phyloP scores from a whole-genome alignment of 1,140 invertebrate genomes.

The Manduca sexta region DNA sequence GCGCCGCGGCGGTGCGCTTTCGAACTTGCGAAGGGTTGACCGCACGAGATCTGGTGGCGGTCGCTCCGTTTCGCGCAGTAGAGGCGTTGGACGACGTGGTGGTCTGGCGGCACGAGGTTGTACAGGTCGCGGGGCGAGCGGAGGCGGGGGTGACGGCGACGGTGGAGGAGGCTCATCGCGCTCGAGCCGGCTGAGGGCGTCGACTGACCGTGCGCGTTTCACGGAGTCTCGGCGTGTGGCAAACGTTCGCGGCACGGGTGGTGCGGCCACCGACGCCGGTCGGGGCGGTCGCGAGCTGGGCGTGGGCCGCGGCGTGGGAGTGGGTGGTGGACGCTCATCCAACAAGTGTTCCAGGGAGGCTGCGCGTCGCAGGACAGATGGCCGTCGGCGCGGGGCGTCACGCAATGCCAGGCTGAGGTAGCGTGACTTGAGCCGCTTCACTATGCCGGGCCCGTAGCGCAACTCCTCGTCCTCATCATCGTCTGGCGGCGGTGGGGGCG shows the following conservation, averaged over 20 bases:
- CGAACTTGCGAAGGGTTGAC: conserved; percentile 88
- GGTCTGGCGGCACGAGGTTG: conserved; percentile 73
- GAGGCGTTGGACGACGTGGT: conserved; percentile 78
- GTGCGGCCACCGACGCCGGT: conserved; percentile 62
- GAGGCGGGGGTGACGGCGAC: conserved; percentile 29
- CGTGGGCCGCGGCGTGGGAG: conserved; percentile 37
- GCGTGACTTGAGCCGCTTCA: conserved; percentile 87
- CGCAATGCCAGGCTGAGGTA: conserved; percentile 87
- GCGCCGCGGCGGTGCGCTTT: conserved; percentile 77
- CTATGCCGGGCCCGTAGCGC: conserved; percentile 93
- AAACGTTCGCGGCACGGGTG: conserved; percentile 64
- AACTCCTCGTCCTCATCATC: conserved; percentile 81
- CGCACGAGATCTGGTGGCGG: conserved; percentile 90
- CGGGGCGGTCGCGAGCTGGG: conserved; percentile 31
- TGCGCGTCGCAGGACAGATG: conserved; percentile 82
- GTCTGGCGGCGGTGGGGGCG: conserved; percentile 38
- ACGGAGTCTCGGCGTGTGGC: conserved; percentile 76
- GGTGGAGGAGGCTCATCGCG: conserved; percentile 33
- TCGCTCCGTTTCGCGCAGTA: conserved; percentile 85
- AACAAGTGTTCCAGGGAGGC: conserved; percentile 91
- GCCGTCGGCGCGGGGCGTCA: conserved; percentile 77
- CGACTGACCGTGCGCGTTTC: conserved; percentile 89
- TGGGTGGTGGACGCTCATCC: conserved; percentile 72
- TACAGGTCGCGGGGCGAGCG: conserved; percentile 51
- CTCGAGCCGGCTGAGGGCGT: conserved; percentile 81